Evolutionary conservation across 2,888 invertebrate species (phyloP).

Genomic region (Pterobdella sp.): DNA sequence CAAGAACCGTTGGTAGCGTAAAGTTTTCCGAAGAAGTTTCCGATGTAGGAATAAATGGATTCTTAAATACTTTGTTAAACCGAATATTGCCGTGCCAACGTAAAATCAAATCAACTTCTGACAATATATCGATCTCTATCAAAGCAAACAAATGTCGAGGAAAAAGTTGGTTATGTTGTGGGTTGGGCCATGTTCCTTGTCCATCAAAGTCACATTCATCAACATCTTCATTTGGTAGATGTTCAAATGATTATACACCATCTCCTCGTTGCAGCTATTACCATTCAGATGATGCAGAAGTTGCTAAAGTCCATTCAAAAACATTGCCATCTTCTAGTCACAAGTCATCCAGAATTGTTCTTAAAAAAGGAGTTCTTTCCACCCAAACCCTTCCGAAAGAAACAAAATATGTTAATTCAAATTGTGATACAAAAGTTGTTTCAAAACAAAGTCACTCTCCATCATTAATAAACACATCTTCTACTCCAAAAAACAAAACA

Average conservation of each 20-base stretch:
- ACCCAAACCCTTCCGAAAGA: slow-evolving; percentile 32
- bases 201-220: slow-evolving; percentile 19
- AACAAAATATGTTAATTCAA: slow-evolving; percentile 37
- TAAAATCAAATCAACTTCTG: slow-evolving; percentile 18
- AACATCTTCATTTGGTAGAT: slow-evolving; percentile 26
- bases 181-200: slow-evolving; percentile 18
- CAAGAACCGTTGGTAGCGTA: not conserved
- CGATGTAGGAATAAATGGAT: slow-evolving; percentile 20
- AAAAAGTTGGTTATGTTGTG: slow-evolving; percentile 28
- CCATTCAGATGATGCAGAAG: slow-evolving; percentile 25
- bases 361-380: slow-evolving; percentile 23
- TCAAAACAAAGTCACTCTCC: not conserved
- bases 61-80: slow-evolving; percentile 25
- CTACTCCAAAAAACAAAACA: not conserved
- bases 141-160: slow-evolving; percentile 14
- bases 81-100: slow-evolving; percentile 25
- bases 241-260: slow-evolving; percentile 31
- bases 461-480: not conserved
- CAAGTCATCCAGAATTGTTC: slow-evolving; percentile 25
- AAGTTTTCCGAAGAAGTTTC: slow-evolving; percentile 6
- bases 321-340: slow-evolving; percentile 23
- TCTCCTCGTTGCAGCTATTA: slow-evolving; percentile 31
- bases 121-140: slow-evolving; percentile 1
- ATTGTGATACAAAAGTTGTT: slow-evolving; percentile 25
- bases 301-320: slow-evolving; percentile 26